Evolutionary conservation across 2,888 invertebrate species (phyloP).

Genomic region (Apocheima hispidaria): DNA sequence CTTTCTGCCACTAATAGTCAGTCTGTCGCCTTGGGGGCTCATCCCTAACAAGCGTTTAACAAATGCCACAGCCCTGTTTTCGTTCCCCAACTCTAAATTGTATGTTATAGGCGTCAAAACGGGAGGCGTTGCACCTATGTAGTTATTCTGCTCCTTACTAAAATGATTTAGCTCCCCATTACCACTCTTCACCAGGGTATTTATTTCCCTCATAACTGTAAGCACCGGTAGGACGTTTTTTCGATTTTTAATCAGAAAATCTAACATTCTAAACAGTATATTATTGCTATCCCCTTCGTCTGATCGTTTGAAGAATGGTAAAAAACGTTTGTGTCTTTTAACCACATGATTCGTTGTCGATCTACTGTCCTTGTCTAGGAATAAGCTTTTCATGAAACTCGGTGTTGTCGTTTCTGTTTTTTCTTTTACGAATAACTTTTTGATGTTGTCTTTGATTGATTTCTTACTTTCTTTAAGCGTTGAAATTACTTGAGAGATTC

Average conservation of each 20-base stretch:
- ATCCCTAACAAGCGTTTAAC: conserved; percentile 66
- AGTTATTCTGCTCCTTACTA: conserved; percentile 66
- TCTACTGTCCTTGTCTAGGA: conserved; percentile 10
- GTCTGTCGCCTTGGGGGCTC: conserved; percentile 57
- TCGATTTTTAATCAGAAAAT: conserved; percentile 63
- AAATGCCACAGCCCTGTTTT: conserved; percentile 56
- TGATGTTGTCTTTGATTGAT: conserved; percentile 26
- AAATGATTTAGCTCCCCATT: conserved; percentile 67
- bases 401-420: conserved; percentile 13
- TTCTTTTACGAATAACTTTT: conserved; percentile 18
- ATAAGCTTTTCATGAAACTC: conserved; percentile 9
- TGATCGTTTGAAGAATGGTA: conserved; percentile 53
- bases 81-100: conserved; percentile 63
- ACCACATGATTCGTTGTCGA: conserved; percentile 30
- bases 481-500: conserved; percentile 25
- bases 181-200: conserved; percentile 65
- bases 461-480: conserved; percentile 22
- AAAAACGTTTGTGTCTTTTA: conserved; percentile 64
- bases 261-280: conserved; percentile 61
- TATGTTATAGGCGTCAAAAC: conserved; percentile 53
- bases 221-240: conserved; percentile 64
- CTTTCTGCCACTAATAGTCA: conserved; percentile 60
- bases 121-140: conserved; percentile 60
- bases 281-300: conserved; percentile 56
- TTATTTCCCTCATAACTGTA: conserved; percentile 70